These are phyloP conservation scores for Linnaemya vulpina DNA, from an alignment of 2,888 invertebrate genomes.

Conservation along the genomic window DNA sequence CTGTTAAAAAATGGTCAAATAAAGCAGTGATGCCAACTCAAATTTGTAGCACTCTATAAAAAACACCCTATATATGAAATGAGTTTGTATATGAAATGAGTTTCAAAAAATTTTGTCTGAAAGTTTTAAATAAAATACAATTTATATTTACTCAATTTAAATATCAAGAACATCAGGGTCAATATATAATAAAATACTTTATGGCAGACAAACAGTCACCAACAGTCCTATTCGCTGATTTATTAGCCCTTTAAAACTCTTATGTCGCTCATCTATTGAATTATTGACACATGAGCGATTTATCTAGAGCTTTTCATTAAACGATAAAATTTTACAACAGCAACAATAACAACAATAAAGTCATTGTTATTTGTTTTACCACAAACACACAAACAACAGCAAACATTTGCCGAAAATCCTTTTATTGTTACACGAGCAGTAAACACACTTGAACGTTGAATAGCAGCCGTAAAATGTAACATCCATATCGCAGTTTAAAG, in stretches of 20 bases:
- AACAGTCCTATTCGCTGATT: conserved; percentile 11
- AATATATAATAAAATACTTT: too few relatives aligned
- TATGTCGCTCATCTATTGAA: conserved; percentile 52
- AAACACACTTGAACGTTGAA: conserved; percentile 23
- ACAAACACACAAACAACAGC: not conserved
- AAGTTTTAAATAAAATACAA: too few relatives aligned
- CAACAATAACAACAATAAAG: not conserved
- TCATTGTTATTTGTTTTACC: conserved; percentile 3
- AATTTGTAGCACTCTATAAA: too few relatives aligned
- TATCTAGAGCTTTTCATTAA: conserved; percentile 71
- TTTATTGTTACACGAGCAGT: conserved; percentile 5
- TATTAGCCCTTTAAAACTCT: conserved; percentile 59
- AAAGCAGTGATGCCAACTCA: too few relatives aligned
- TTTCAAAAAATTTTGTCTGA: too few relatives aligned
- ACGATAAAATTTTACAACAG: conserved; percentile 58
- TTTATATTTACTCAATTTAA: too few relatives aligned
- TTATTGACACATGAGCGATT: conserved; percentile 66
- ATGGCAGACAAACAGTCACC: too few relatives aligned
- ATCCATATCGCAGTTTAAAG: not conserved
- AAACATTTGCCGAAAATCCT: not conserved
- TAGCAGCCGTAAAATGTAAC: conserved; percentile 10
- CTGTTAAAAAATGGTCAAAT: too few relatives aligned
- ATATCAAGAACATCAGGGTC: too few relatives aligned
- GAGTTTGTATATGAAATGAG: too few relatives aligned
- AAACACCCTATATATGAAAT: too few relatives aligned